Evolutionary conservation across 2,888 invertebrate genomes (phyloP), one percentile per base, ranked within the genome.

Genomic region (Caenorhabditis sp.): DNA sequence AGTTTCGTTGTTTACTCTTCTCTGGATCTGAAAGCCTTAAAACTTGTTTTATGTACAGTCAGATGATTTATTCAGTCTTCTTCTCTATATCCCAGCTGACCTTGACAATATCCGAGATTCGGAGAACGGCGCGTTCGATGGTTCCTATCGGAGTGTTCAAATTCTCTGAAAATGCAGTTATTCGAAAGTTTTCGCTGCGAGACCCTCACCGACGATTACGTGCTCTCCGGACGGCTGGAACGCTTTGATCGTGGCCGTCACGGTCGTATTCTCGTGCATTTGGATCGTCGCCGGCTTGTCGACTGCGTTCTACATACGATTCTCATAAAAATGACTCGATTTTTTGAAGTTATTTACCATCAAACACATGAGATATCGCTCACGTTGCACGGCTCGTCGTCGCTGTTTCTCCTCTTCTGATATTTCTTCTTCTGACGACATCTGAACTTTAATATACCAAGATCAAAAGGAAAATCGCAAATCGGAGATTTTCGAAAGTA

Each of bases 131-230:
- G 48, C 61, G 65, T 13, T 71, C 61, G 24, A 76, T 13, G 2
- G 39, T 52, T 35, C 76, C 76, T 20, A 71, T 71, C n/a, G 59
- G 65, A 20, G 76, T 76, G 32, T 55, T 15, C 9, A 76, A 46
- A 32, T 65, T 74, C 17, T 53, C 72, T 72, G 58, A 37, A 63
- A 62, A 20, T 13, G 48, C 9, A 46, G 22, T 7, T 53, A 15
- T 11, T 26, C 8, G 35, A 35, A 45, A 20, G 11, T 27, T 20
- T 22, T 20, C 15, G 13, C 8, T 8, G 13, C 15, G 4, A 32
- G 20, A 24, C 5, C 24, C 62, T 37, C 35, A 66, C 73, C 50
- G 11, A 75, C 70, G n/a, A 75, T 75, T 0, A 75, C 59, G 35
- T 75, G 68, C 6, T 75, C 70, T 13, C 70, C 70, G 13, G 46